phyloP scores from a whole-genome alignment of 2,797 vertebrate genomes.

The Momotus momota region DNA sequence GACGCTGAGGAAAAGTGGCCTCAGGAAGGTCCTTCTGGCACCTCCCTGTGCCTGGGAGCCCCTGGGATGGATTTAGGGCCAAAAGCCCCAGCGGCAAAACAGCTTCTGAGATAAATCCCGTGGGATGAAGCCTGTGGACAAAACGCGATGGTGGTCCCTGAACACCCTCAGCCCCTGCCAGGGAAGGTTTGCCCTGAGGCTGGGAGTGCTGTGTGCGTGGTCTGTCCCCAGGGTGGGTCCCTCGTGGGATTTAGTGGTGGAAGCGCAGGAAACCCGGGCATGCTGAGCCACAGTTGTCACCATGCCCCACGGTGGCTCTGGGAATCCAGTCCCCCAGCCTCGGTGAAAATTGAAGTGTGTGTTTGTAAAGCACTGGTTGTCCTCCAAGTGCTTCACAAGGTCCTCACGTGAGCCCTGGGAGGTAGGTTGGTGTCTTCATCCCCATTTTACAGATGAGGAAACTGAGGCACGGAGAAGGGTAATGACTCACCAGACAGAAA shows the following conservation, averaged over 20 bases:
- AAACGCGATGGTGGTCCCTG: accelerated
- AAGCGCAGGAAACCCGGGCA: not conserved
- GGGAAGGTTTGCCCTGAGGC: accelerated
- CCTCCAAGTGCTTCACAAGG: not conserved
- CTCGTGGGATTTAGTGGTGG: accelerated
- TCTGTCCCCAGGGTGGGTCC: not conserved
- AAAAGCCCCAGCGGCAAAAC: not conserved
- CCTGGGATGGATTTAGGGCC: not conserved
- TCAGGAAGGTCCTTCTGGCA: not conserved
- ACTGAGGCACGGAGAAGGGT: constrained; percentile 1
- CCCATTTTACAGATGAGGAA: constrained; percentile 26
- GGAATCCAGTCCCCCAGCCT: not conserved
- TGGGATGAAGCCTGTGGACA: not conserved
- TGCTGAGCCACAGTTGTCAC: accelerated
- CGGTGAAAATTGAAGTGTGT: not conserved
- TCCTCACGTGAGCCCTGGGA: constrained; percentile 20
- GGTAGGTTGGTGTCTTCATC: not conserved
- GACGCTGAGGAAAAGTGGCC: not conserved
- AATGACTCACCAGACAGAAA: not conserved
- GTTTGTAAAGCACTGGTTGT: not conserved
- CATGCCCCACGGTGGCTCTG: accelerated
- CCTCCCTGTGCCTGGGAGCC: not conserved
- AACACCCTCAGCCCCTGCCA: not conserved
- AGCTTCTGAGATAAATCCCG: not conserved
- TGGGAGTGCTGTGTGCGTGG: not conserved